Evolutionary conservation across 1,140 invertebrate species (phyloP), one percentile per base, ranked within the genome.

Genomic region (Samia ricini): DNA sequence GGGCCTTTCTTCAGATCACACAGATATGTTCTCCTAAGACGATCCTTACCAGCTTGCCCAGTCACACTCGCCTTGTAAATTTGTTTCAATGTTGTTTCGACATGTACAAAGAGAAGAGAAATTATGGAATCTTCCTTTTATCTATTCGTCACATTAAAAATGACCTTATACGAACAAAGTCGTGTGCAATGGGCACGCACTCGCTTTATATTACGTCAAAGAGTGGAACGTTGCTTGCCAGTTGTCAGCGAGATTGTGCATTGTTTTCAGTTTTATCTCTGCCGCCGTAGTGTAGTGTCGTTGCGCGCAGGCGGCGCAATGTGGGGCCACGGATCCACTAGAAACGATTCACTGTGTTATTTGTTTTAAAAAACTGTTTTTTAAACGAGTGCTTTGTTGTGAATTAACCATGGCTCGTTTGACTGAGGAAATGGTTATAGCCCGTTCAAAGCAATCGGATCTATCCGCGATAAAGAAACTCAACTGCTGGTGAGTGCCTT

Each of bases 401-500:
- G 77, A 23, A 67, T 65, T 70, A 62, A 83, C 26, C 52, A 96
- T 96, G 94, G 94, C 95, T 68, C 94, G 93, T 57, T 89, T 98
- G 69, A 97, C 96, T 7, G 96, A 98, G 91, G 96, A 97, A 90
- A 97, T 97, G 95, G 95, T 98, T 74, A 94, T 97, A 79, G 96
- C 96, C 52, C 92, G 96, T 68, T 95, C 96, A n/a, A 95, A 95
- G 88, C 93, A 95, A 70, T 97, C 96, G 26, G 96, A 98, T 91
- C 91, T 97, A 72, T 88, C 93, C 22, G 92, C 94, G 66, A 95
- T 98, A 56, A 96, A 95, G 89, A 96, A 97, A 85, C 92, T 98
- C 23, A 98, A 98, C 92, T 97, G 96, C 84, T 98, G 97, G 97
- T 97, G 88, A 94, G 95, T 90, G 21, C 20, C 22, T 24, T 23